Evolutionary conservation across 2,797 vertebrate species (phyloP), one percentile per base, ranked within the genome.

Genomic region (Amblyopsis hoosieri): DNA sequence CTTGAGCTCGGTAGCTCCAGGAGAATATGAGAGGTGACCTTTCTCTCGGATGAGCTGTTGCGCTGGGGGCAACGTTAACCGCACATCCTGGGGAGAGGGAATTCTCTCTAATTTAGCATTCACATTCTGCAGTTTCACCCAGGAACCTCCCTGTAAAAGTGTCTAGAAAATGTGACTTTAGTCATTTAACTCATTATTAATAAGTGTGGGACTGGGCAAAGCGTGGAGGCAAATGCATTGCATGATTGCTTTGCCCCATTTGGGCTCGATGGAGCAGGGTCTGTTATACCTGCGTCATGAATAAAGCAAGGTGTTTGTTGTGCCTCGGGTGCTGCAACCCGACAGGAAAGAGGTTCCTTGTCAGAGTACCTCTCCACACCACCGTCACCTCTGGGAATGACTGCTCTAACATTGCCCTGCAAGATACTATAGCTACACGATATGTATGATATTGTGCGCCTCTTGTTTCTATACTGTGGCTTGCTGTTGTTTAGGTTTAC

Each of bases 211-310:
- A n/a, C 31, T 57, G 12, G 64, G 64, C 66, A 37, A 42, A 14
- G 13, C 54, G 58, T 10, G 75, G 78, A 67, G 54, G 57, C 10
- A 76, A 79, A 70, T 19, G 70, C 60, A 54, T 50, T 13, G 57
- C 45, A 72, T 70, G 67, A 78, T 79, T 75, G 84, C 81, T 78
- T 64, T 72, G 59, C 72, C 57, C 31, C 46, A 57, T 56, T 47
- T 58, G 69, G 73, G 11, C 55, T 12, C 12, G 75, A 85, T 85
- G 9, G 55, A 87, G n/a, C 53, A 78, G 59, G 1, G 62, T 79
- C 78, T 81, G 74, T 80, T 75, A 71, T 71, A 83, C 76, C 74
- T 86, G 69, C 3, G 12, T 76, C 60, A 84, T 84, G 67, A 84
- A 85, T 78, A 81, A 57, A 81, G 67, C 74, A 70, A 79, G 42